phyloP scores from a whole-genome alignment of 2,113 vertebrate species.

The Leuciscus idus region DNA sequence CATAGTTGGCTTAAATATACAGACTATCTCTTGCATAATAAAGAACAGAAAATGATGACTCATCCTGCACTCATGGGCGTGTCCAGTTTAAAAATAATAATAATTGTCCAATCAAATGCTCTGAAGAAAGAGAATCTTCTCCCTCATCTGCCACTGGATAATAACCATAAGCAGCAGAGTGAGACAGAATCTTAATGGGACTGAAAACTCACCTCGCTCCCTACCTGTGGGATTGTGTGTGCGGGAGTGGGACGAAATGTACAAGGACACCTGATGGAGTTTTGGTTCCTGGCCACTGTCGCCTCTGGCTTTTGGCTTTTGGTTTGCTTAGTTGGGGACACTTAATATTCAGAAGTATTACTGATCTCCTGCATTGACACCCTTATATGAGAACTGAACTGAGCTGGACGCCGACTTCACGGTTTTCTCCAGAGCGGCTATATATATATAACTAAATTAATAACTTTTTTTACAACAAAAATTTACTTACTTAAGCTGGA shows the following conservation, averaged over 20 bases:
- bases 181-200: neutral
- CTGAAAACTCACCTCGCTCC: neutral
- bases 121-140: neutral
- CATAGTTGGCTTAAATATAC: neutral
- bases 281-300: too few species aligned
- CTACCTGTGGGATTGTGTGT: neutral
- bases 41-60: neutral
- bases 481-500: too few species aligned
- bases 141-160: neutral
- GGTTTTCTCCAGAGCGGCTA: too few species aligned
- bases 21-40: neutral
- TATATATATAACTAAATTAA: too few species aligned
- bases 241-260: neutral
- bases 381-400: too few species aligned
- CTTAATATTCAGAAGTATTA: too few species aligned
- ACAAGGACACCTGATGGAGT: too few species aligned
- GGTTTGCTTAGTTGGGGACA: too few species aligned
- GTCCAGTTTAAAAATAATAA: neutral
- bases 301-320: too few species aligned
- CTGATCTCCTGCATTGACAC: too few species aligned
- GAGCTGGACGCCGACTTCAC: too few species aligned
- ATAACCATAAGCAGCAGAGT: neutral
- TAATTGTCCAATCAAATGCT: neutral
- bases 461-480: too few species aligned
- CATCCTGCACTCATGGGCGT: neutral